Evolutionary conservation across 2,113 vertebrate species (phyloP).

Genomic region (Chrysochloris asiatica): DNA sequence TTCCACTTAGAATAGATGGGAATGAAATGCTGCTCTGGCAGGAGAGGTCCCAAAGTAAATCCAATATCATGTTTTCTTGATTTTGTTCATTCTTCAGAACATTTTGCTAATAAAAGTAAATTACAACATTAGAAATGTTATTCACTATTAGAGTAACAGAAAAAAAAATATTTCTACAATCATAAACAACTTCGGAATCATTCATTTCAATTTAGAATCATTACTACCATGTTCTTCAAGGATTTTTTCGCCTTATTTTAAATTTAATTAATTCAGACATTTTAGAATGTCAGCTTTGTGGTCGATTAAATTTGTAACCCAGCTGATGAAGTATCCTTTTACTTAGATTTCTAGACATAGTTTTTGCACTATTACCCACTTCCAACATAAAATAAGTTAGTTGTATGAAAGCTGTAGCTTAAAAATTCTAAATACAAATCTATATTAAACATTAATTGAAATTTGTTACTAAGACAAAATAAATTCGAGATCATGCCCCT

Average conservation of each 20-base stretch:
- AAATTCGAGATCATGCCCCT: constrained; percentile 56
- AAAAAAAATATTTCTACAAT: constrained; percentile 17
- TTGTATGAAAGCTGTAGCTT: not conserved
- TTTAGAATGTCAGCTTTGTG: constrained; percentile 33
- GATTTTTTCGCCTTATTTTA: not conserved
- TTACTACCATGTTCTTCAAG: not conserved
- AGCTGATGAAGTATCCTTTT: not conserved
- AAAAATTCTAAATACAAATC: constrained; percentile 55
- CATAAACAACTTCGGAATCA: constrained; percentile 29
- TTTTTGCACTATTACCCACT: not conserved
- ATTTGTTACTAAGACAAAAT: constrained; percentile 46
- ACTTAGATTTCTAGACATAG: not conserved
- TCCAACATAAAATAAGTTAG: not conserved
- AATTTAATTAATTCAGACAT: constrained; percentile 30
- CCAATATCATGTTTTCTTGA: constrained; percentile 90
- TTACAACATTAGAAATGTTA: constrained; percentile 58
- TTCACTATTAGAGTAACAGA: constrained; percentile 16
- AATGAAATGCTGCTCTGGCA: constrained; percentile 90
- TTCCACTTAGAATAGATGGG: constrained; percentile 83
- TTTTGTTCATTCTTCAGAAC: constrained; percentile 87
- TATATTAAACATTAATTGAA: constrained; percentile 23
- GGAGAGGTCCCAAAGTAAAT: constrained; percentile 92
- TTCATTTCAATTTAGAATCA: constrained; percentile 47
- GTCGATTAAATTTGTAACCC: not conserved
- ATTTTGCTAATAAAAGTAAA: constrained; percentile 84